A percentile compares a stretch with the other conserved stretches of the same genome.
Evolutionary conservation across 1,140 invertebrate genomes (phyloP).

Genomic region (Drosophila subobscura): DNA sequence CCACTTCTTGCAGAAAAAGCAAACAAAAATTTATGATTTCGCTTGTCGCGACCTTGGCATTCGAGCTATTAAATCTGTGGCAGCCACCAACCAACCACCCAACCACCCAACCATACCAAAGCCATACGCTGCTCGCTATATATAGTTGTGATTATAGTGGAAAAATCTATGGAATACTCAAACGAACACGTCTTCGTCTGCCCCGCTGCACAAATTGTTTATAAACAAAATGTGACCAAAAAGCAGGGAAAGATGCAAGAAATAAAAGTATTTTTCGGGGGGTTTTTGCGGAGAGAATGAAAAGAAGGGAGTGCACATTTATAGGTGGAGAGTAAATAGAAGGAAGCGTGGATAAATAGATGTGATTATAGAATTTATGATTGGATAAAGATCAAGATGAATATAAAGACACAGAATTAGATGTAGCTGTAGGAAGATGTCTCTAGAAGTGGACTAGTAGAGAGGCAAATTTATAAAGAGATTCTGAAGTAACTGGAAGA

Average conservation of each 20-base stretch:
- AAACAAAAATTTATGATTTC: slow-evolving; percentile 34
- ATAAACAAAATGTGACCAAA: slow-evolving; percentile 56
- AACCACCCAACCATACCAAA: too few relatives aligned
- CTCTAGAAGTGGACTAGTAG: too few relatives aligned
- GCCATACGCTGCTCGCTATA: slow-evolving; percentile 6
- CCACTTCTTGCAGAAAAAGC: slow-evolving; percentile 14
- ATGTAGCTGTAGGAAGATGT: too few relatives aligned
- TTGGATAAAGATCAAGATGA: too few relatives aligned
- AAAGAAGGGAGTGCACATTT: too few relatives aligned
- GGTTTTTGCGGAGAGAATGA: not conserved
- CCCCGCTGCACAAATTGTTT: slow-evolving; percentile 22
- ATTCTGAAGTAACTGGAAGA: too few relatives aligned
- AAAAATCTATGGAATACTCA: slow-evolving; percentile 22
- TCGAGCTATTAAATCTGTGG: slow-evolving; percentile 47
- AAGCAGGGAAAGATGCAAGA: slow-evolving; percentile 35
- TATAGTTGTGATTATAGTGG: slow-evolving; percentile 32
- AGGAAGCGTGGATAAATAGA: slow-evolving; percentile 25
- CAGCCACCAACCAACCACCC: not conserved
- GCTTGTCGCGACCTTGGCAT: slow-evolving; percentile 56
- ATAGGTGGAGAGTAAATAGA: not conserved
- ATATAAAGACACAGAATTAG: too few relatives aligned
- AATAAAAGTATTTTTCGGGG: slow-evolving; percentile 27
- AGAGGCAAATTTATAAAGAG: too few relatives aligned
- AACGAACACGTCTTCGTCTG: slow-evolving; percentile 38
- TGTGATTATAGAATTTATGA: too few relatives aligned